These are phyloP conservation scores for Forbesichthys agassizii DNA, from an alignment of 2,113 vertebrate genomes.

Conservation along the genomic window DNA sequence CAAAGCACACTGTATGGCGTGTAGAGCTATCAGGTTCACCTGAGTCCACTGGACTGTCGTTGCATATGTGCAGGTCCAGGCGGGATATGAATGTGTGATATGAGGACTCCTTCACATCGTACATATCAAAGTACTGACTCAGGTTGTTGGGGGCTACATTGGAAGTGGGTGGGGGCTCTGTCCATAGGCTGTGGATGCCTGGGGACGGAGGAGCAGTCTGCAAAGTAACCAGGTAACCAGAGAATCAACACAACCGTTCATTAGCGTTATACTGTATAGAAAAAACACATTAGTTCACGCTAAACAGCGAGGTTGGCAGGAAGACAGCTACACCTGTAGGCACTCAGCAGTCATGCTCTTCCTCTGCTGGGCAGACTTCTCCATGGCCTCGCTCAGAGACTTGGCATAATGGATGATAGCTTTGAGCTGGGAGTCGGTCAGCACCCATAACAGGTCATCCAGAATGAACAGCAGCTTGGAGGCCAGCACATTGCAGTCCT, in stretches of 20 bases:
- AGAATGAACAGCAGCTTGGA: slow-evolving; percentile 96
- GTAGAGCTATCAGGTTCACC: slow-evolving; percentile 66
- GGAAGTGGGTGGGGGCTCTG: slow-evolving; percentile 77
- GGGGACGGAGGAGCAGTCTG: slow-evolving; percentile 87
- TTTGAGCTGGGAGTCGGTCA: slow-evolving; percentile 96
- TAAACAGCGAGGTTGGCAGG: not conserved
- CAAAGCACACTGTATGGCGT: not conserved
- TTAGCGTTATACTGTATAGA: too few relatives aligned
- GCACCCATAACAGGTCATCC: slow-evolving; percentile 96
- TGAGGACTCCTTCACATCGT: slow-evolving; percentile 94
- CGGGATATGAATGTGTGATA: slow-evolving; percentile 97
- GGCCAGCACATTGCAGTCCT: slow-evolving; percentile 94
- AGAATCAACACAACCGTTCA: not conserved
- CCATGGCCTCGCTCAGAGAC: slow-evolving; percentile 94
- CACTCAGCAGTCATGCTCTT: slow-evolving; percentile 81
- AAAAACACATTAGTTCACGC: too few relatives aligned
- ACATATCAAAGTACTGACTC: slow-evolving; percentile 92
- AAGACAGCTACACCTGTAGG: slow-evolving; percentile 64
- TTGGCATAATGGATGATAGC: slow-evolving; percentile 97
- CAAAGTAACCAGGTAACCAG: slow-evolving; percentile 10
- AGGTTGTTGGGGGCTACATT: slow-evolving; percentile 77
- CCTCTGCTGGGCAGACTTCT: slow-evolving; percentile 93
- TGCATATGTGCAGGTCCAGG: slow-evolving; percentile 94
- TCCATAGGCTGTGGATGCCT: slow-evolving; percentile 83
- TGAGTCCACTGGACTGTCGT: slow-evolving; percentile 86